Evolutionary conservation across 1,140 invertebrate species (phyloP).

Genomic region (Anoplophora glabripennis): DNA sequence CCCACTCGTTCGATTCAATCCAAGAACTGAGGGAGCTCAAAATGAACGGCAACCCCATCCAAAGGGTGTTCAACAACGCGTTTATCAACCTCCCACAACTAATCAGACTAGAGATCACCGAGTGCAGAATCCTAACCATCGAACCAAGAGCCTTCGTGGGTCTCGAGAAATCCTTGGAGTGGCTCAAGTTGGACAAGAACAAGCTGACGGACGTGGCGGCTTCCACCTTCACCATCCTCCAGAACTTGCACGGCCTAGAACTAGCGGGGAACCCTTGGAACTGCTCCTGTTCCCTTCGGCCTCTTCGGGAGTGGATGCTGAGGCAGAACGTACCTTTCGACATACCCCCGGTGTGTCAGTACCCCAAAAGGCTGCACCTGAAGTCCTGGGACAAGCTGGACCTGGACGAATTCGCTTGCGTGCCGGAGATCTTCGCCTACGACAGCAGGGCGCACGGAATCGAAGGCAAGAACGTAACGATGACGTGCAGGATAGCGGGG

Average conservation of each 20-base stretch:
- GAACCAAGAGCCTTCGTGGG: constrained; percentile 69
- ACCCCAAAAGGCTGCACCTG: constrained; percentile 59
- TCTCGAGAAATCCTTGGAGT: constrained; percentile 67
- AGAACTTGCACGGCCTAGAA: constrained; percentile 70
- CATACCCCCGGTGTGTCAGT: constrained; percentile 64
- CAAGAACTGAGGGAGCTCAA: constrained; percentile 72
- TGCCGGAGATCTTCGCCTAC: constrained; percentile 61
- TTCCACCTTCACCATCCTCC: constrained; percentile 61
- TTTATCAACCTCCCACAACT: constrained; percentile 67
- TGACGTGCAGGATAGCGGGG: constrained; percentile 68
- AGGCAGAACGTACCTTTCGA: constrained; percentile 70
- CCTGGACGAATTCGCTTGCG: constrained; percentile 77
- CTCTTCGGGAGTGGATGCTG: constrained; percentile 74
- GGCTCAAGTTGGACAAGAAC: constrained; percentile 75
- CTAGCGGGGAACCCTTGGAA: constrained; percentile 77
- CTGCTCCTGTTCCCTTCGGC: constrained; percentile 73
- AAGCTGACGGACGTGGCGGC: constrained; percentile 63
- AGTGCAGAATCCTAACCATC: constrained; percentile 64
- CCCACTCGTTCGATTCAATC: constrained; percentile 66
- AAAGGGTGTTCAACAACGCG: constrained; percentile 64
- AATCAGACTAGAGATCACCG: constrained; percentile 68
- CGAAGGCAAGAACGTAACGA: constrained; percentile 70
- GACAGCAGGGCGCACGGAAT: constrained; percentile 55
- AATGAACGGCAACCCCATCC: constrained; percentile 70
- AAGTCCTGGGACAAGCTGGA: constrained; percentile 71